Evolutionary conservation across 2,888 invertebrate genomes (phyloP).

Genomic region (Pheosia tremula): DNA sequence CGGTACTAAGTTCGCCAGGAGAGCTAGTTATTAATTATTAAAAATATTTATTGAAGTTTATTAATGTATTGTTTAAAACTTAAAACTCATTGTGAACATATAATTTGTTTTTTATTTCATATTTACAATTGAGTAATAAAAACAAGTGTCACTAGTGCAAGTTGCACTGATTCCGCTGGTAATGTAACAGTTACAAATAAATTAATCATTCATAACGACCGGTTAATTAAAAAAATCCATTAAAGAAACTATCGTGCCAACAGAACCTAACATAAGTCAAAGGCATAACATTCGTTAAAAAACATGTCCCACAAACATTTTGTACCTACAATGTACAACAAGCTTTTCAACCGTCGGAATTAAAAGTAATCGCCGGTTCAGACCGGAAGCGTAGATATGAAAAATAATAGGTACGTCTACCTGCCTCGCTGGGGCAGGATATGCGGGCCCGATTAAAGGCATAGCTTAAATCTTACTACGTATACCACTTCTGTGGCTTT

Average conservation of each 20-base stretch:
- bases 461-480: conserved; percentile 49
- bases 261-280: conserved; percentile 57
- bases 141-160: too few relatives aligned
- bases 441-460: conserved; percentile 58
- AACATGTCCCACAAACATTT: conserved; percentile 62
- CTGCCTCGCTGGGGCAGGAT: conserved; percentile 49
- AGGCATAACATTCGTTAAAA: conserved; percentile 64
- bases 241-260: conserved; percentile 51
- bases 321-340: conserved; percentile 59
- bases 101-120: too few relatives aligned
- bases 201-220: neutral
- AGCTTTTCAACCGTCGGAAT: conserved; percentile 68
- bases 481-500: neutral
- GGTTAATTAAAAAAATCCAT: conserved; percentile 18
- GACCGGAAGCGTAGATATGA: conserved; percentile 71
- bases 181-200: too few relatives aligned
- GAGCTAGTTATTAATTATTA: neutral
- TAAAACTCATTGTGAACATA: too few relatives aligned
- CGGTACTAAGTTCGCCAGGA: too few relatives aligned
- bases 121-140: too few relatives aligned
- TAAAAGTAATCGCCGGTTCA: conserved; percentile 72
- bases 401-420: conserved; percentile 67
- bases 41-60: neutral
- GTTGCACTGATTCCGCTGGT: too few relatives aligned
- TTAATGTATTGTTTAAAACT: neutral